A percentile compares a stretch with the other conserved stretches of the same genome.
These are phyloP conservation scores for Macaca fascicularis DNA, from an alignment of 2,113 vertebrate genomes.

Conservation along the genomic window DNA sequence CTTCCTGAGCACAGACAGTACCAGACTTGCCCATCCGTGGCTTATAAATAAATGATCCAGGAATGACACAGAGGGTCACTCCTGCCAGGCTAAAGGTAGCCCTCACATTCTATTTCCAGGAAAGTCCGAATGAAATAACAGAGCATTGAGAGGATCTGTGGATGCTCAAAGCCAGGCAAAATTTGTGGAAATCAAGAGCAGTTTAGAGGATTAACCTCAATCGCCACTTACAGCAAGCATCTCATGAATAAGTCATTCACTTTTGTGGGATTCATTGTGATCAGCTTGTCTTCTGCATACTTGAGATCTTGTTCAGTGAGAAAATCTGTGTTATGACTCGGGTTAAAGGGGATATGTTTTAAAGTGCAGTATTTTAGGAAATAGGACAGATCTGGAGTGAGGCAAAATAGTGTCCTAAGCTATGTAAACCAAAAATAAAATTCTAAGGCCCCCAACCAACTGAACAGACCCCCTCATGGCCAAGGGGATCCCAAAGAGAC, in stretches of 20 bases:
- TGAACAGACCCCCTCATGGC: too few relatives aligned
- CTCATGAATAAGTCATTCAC: neutral
- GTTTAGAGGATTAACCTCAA: neutral
- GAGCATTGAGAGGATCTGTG: neutral
- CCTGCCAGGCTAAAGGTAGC: conserved; percentile 25
- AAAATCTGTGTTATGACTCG: neutral
- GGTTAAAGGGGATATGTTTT: neutral
- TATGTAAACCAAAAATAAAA: too few relatives aligned
- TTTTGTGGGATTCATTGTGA: neutral
- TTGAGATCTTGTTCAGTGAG: neutral
- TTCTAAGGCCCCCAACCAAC: too few relatives aligned
- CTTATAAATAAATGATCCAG: conserved; percentile 53
- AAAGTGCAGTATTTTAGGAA: neutral
- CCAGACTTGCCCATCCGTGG: conserved; percentile 3
- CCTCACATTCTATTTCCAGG: conserved; percentile 29
- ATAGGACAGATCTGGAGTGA: neutral
- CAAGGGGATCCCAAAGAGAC: too few relatives aligned
- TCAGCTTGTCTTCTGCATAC: neutral
- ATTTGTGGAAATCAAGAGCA: neutral
- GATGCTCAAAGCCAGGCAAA: neutral
- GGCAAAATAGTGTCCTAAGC: neutral
- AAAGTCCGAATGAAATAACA: conserved; percentile 56
- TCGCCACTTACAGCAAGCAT: neutral
- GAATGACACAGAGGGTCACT: neutral
- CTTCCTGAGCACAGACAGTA: conserved; percentile 52